These are phyloP conservation scores for Tupaia tana DNA, from an alignment of 2,113 vertebrate species.

Conservation along the genomic window DNA sequence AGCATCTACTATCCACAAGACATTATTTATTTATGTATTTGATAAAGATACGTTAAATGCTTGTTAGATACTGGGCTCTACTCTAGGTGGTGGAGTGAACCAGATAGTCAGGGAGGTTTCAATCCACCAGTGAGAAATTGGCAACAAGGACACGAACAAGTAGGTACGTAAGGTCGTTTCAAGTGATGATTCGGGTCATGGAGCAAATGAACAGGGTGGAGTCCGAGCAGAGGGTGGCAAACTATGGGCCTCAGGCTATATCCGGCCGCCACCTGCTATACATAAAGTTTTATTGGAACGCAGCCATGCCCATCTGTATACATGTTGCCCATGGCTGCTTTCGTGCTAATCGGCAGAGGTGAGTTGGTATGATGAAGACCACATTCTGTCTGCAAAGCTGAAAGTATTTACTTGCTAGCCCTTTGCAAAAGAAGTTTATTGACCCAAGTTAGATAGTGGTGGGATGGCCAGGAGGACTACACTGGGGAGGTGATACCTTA, in stretches of 20 bases:
- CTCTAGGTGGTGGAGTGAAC: not conserved
- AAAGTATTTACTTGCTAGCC: not conserved
- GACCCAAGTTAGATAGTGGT: not conserved
- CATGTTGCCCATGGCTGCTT: not conserved
- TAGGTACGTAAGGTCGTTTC: not conserved
- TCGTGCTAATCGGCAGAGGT: not conserved
- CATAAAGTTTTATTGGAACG: not conserved
- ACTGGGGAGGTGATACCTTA: not conserved
- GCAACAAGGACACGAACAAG: not conserved
- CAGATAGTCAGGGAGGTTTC: not conserved
- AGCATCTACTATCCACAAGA: not conserved
- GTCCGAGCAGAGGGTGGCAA: too few relatives aligned
- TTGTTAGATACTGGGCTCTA: not conserved
- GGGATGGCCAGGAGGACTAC: not conserved
- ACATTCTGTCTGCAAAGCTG: not conserved
- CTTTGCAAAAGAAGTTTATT: not conserved
- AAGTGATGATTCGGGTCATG: fast-evolving
- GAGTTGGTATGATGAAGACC: not conserved
- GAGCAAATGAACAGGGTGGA: too few relatives aligned
- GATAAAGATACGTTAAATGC: not conserved
- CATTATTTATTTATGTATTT: not conserved
- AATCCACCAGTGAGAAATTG: too few relatives aligned
- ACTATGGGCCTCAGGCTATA: not conserved
- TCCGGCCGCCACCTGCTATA: too few relatives aligned
- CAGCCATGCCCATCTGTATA: not conserved